Evolutionary conservation across 35 echinoderm and acorn worm genomes (phyloP).

Genomic region (Diadema setosum): DNA sequence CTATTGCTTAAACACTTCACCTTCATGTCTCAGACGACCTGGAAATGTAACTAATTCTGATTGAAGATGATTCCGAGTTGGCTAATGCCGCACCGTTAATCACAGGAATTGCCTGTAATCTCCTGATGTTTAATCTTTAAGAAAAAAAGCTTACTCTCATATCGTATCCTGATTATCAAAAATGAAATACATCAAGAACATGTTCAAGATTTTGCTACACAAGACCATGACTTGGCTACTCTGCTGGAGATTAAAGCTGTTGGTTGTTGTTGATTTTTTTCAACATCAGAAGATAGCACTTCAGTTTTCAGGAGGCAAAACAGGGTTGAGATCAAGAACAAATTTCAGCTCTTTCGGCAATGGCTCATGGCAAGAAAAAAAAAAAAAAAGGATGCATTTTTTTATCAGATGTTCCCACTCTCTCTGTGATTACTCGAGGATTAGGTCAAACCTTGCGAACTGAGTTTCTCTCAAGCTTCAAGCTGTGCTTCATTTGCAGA

Average conservation of each 20-base stretch:
- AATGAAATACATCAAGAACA: too few species aligned
- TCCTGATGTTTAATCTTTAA: neutral
- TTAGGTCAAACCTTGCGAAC: neutral
- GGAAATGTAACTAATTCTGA: neutral
- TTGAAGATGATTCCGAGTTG: neutral
- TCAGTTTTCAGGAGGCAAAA: too few species aligned
- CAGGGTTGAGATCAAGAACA: too few species aligned
- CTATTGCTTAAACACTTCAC: neutral
- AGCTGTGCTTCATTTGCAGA: neutral
- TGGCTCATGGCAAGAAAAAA: too few species aligned
- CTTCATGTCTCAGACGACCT: neutral
- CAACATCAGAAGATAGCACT: too few species aligned
- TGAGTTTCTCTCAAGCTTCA: neutral
- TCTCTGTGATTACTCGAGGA: neutral
- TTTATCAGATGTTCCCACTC: slow-evolving; percentile 10
- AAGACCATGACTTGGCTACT: neutral
- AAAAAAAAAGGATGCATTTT: neutral
- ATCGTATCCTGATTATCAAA: too few species aligned
- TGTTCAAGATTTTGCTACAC: too few species aligned
- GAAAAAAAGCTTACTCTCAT: too few species aligned
- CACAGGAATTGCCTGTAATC: neutral
- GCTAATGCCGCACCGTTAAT: neutral
- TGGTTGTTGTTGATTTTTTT: too few species aligned
- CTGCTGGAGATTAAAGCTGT: neutral
- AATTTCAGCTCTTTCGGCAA: too few species aligned